Evolutionary conservation across 2,113 vertebrate genomes (phyloP), one percentile per base, ranked within the genome.

Genomic region (Colius striatus): DNA sequence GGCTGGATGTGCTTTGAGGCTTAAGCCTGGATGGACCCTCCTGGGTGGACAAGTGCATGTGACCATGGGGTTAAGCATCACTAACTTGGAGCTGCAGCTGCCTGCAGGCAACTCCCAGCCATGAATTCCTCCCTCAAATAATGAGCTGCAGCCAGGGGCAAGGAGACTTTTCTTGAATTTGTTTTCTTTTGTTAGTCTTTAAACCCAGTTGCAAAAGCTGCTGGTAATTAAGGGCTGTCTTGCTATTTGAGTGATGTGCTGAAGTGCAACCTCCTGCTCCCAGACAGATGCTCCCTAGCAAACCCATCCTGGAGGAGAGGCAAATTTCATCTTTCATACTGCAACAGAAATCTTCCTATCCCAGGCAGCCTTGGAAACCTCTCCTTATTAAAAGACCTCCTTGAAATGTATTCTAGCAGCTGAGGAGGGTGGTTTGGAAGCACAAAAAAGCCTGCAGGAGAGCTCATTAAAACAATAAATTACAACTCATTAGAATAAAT

Each of bases 401-500:
- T 95, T 82, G 81, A 91, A 95, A 82, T 1, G 2, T 79, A 57
- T 79, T 89, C 27, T 19, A 85, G 79, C 89, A 89, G 81, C 77
- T 1, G 7, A 91, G 82, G 75, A 88, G 78, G 51, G 63, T 80
- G 84, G 91, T 53, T 95, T n/a, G 51, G 63, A 88, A 93, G 85
- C 90, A 96, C 85, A 75, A 32, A 91, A 91, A 97, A 96, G 78
- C 95, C 94, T 93, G 95, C 65, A 92, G 94, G 97, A 93, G 94
- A 95, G 93, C 94, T 97, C 96, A 95, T 97, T 97, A 96, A 96
- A 95, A 91, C 86, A 94, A 97, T 97, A 96, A 97, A 95, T 97
- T 97, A 95, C 48, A 41, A 77, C 82, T 95, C 95, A 96, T 95
- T 97, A 96, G 91, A 95, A 97, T 94, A 90, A 96, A 96, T 95